These are phyloP conservation scores for Heteropelma amictum DNA, from an alignment of 2,888 invertebrate species.

Conservation along the genomic window DNA sequence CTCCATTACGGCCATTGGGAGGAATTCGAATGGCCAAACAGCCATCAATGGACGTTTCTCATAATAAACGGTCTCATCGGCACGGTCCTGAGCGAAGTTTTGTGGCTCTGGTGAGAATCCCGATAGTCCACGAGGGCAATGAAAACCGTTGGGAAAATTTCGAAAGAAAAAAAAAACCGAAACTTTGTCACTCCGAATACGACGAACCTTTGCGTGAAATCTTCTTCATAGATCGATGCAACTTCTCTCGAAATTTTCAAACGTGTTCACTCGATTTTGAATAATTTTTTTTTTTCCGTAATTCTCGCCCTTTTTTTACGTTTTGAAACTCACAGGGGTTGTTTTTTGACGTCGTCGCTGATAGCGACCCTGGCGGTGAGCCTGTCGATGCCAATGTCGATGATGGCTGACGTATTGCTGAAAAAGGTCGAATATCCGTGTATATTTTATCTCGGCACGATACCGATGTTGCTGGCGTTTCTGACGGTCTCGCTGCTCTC, in stretches of 20 bases:
- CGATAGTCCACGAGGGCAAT: too few relatives aligned
- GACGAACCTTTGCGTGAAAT: too few relatives aligned
- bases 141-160: too few relatives aligned
- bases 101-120: conserved; percentile 96
- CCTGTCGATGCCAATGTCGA: conserved; percentile 92
- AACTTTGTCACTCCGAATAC: too few relatives aligned
- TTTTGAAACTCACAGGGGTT: conserved; percentile 92
- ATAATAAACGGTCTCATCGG: conserved; percentile 93
- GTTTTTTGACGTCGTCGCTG: conserved; percentile 94
- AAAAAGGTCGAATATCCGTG: conserved; percentile 84
- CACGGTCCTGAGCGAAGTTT: conserved; percentile 92
- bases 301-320: too few relatives aligned
- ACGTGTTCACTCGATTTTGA: too few relatives aligned
- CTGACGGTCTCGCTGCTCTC: conserved; percentile 84
- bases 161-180: too few relatives aligned
- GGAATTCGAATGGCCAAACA: conserved; percentile 90
- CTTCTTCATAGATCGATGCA: too few relatives aligned
- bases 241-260: too few relatives aligned
- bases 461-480: conserved; percentile 88
- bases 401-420: conserved; percentile 89
- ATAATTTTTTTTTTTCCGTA: too few relatives aligned
- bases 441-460: conserved; percentile 87
- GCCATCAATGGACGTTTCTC: conserved; percentile 88
- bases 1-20: conserved; percentile 91
- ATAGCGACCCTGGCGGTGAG: conserved; percentile 93